A percentile compares a stretch with the other conserved stretches of the same genome.
Evolutionary conservation across 2,797 vertebrate genomes (phyloP).

Genomic region (Sparus aurata): DNA sequence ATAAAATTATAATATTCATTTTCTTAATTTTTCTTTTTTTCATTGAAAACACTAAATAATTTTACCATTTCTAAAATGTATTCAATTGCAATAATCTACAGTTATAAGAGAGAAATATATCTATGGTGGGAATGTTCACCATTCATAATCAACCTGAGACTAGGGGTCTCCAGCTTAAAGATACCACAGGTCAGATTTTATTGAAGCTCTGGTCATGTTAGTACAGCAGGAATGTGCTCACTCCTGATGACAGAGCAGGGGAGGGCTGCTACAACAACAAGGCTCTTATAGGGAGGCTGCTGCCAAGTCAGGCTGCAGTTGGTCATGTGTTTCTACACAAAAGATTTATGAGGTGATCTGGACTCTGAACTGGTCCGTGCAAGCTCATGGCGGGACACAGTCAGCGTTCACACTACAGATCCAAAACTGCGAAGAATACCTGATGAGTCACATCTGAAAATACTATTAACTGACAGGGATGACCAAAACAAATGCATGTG

Average conservation of each 20-base stretch:
- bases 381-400: slow-evolving; percentile 11
- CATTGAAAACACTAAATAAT: no score
- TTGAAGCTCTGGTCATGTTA: slow-evolving; percentile 27
- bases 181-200: not conserved
- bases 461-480: not conserved
- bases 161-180: slow-evolving; percentile 24
- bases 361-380: slow-evolving; percentile 21
- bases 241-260: slow-evolving; percentile 21
- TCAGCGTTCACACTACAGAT: not conserved
- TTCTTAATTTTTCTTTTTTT: not conserved
- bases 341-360: slow-evolving; percentile 56
- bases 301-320: not conserved
- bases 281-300: slow-evolving; percentile 48
- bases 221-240: slow-evolving; percentile 61
- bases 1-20: no score
- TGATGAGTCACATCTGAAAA: not conserved
- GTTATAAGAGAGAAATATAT: no score
- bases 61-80: not conserved
- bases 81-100: not conserved
- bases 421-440: not conserved
- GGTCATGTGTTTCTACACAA: slow-evolving; percentile 68
- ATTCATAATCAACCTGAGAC: not conserved
- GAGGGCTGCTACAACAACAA: slow-evolving; percentile 37
- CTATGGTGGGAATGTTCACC: not conserved
- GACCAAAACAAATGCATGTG: not conserved